Evolutionary conservation across 2,888 invertebrate species (phyloP).

Genomic region (Drepana falcataria): DNA sequence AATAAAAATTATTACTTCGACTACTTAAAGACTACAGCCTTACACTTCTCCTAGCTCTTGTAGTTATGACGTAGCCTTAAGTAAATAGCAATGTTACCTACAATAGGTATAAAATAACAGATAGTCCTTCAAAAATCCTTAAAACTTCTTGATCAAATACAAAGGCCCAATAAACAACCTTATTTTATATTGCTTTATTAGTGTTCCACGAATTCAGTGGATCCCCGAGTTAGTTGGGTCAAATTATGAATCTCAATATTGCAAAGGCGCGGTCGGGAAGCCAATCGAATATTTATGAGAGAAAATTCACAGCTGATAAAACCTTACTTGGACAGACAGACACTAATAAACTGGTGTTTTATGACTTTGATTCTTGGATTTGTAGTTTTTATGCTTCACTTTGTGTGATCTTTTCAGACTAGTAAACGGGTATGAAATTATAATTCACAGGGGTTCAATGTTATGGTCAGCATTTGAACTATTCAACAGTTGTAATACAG

Average conservation of each 20-base stretch:
- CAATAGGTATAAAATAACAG: no score
- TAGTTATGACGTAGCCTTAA: no score
- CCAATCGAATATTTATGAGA: conserved; percentile 73
- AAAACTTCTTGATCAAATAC: not conserved
- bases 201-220: conserved; percentile 42
- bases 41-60: no score
- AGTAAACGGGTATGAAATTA: no score
- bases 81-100: no score
- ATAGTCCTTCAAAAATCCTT: not conserved
- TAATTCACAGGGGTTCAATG: no score
- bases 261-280: conserved; percentile 34
- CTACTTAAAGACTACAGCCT: no score
- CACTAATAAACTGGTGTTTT: conserved; percentile 47
- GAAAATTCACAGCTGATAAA: conserved; percentile 71
- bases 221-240: conserved; percentile 47
- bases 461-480: no score
- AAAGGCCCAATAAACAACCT: conserved; percentile 2
- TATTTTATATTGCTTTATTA: conserved; percentile 38
- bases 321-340: conserved; percentile 34
- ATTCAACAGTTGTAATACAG: no score
- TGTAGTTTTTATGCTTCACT: not conserved
- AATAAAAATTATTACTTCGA: no score
- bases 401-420: not conserved
- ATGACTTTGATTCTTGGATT: conserved; percentile 10
- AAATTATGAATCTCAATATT: conserved; percentile 69